Conservation (phyloP, 2,888 invertebrate genomes). For the Lasioglossum vierecki region DNA sequence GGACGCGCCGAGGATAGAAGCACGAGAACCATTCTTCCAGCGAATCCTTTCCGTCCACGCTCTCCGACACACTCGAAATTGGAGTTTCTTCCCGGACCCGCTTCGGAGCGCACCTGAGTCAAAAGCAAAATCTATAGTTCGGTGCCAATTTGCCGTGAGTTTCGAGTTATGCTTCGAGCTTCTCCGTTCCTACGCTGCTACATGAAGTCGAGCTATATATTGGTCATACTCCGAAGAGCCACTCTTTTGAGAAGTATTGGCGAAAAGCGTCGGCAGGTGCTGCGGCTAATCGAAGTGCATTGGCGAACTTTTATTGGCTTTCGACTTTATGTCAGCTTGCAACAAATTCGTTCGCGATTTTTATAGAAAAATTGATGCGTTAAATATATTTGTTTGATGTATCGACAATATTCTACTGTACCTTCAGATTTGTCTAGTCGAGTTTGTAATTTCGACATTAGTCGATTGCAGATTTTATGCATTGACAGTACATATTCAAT, state of each 20-base stretch:
- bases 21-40: neutral
- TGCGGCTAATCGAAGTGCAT: neutral
- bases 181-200: neutral
- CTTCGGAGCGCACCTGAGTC: neutral
- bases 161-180: neutral
- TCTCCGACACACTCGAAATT: constrained; percentile 22
- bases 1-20: neutral
- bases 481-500: too few relatives aligned
- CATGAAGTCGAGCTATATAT: neutral
- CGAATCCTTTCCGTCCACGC: neutral
- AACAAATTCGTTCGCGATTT: too few relatives aligned
- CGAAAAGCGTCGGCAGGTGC: neutral
- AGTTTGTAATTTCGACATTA: neutral
- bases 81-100: neutral
- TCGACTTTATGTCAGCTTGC: too few relatives aligned
- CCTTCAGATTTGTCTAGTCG: neutral
- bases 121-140: constrained; percentile 31
- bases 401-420: neutral
- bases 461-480: too few relatives aligned
- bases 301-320: neutral
- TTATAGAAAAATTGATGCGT: neutral
- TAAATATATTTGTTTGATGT: too few relatives aligned
- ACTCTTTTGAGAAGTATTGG: neutral
- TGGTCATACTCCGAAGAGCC: neutral
- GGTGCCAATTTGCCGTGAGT: neutral